Conservation (phyloP, 2,113 vertebrate genomes). For the Odocoileus virginianus region DNA sequence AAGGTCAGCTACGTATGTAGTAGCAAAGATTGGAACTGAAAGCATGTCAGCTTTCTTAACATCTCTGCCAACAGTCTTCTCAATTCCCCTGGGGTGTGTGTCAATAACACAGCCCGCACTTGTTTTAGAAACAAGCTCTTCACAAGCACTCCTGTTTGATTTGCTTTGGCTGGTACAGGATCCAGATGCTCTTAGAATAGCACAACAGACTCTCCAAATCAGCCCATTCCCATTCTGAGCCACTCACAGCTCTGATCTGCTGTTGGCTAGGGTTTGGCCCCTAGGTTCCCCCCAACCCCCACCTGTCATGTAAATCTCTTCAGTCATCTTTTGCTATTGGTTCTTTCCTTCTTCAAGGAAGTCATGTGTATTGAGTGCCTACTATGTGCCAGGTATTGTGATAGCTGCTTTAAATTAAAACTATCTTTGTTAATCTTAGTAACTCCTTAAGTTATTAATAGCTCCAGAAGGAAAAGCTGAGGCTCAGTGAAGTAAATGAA, state of each 20-base stretch:
- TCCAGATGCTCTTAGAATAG: constrained; percentile 57
- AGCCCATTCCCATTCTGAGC: constrained; percentile 15
- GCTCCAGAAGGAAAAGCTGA: background rate
- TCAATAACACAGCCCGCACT: constrained; percentile 52
- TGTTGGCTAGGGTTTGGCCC: constrained; percentile 9
- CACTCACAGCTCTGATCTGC: background rate
- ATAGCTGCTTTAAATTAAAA: constrained; percentile 11
- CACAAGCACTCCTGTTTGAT: constrained; percentile 56
- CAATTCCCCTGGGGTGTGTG: constrained; percentile 49
- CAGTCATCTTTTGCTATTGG: background rate
- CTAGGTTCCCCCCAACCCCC: background rate
- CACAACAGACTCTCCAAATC: constrained; percentile 51
- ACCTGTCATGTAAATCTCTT: background rate
- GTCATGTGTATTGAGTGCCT: background rate
- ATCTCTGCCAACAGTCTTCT: constrained; percentile 28
- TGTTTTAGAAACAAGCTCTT: constrained; percentile 60
- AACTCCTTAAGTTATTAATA: constrained; percentile 16
- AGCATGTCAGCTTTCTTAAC: constrained; percentile 52
- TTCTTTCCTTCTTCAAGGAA: background rate
- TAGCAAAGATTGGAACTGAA: constrained; percentile 41
- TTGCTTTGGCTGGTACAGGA: constrained; percentile 56
- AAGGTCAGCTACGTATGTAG: constrained; percentile 28
- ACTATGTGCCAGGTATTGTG: background rate
- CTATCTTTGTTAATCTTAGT: constrained; percentile 14
- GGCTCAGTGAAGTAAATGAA: constrained; percentile 8